phyloP scores from a whole-genome alignment of 2,113 vertebrate species.

The Odontophorus gujanensis region DNA sequence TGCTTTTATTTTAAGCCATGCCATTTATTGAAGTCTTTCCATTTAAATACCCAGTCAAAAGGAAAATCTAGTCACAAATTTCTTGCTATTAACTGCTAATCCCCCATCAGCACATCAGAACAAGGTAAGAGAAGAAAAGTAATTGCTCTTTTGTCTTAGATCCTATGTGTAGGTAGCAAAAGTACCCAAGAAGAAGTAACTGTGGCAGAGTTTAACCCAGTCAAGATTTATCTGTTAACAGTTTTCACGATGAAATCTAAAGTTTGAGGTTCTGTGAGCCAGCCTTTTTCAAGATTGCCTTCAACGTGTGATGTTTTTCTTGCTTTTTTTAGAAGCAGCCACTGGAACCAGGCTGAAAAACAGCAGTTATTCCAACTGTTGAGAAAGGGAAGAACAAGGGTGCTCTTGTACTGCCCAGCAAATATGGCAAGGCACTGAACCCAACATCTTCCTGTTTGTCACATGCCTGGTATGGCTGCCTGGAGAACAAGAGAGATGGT shows the following conservation, averaged over 20 bases:
- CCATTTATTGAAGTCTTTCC: not conserved
- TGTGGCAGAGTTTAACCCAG: not conserved
- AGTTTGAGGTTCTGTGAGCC: not conserved
- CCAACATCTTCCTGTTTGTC: not conserved
- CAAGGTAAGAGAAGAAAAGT: not conserved
- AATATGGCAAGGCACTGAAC: not conserved
- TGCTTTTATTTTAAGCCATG: conserved; percentile 3
- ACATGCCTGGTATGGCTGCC: not conserved
- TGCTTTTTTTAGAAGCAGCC: not conserved
- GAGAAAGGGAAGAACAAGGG: not conserved
- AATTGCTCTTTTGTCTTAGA: not conserved
- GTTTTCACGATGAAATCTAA: not conserved
- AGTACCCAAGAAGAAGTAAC: not conserved
- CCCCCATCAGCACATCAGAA: not conserved
- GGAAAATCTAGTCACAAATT: not conserved
- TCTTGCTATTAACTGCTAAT: not conserved
- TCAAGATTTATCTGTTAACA: not conserved
- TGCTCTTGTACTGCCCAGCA: not conserved
- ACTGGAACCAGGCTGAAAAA: not conserved
- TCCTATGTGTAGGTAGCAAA: not conserved
- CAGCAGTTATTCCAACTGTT: not conserved
- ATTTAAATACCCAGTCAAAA: conserved; percentile 2
- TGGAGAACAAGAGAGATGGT: not conserved
- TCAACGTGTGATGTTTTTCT: not conserved
- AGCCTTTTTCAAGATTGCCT: not conserved